Percentiles rank a stretch among this genome's conserved stretches.
Conservation (phyloP, 2,113 vertebrate genomes). For the Chaetura pelagica region DNA sequence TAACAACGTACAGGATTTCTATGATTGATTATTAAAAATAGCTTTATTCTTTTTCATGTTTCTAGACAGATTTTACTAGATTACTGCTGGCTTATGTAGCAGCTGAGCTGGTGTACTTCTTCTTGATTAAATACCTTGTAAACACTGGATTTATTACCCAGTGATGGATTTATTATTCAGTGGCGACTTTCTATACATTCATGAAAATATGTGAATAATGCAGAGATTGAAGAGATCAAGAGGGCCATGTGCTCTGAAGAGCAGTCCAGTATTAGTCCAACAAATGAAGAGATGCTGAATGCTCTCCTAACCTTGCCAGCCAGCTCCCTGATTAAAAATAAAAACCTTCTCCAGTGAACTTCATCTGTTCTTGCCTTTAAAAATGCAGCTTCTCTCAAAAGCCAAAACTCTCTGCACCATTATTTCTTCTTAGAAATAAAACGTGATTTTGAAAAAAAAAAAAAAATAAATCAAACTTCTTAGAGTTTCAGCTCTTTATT, state of each 20-base stretch:
- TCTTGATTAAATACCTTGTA: conserved; percentile 46
- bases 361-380: background rate
- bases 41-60: background rate
- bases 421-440: background rate
- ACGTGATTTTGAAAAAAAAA: rapidly evolving
- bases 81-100: conserved; percentile 4
- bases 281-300: background rate
- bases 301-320: background rate
- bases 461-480: background rate
- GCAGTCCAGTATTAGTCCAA: background rate
- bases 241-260: conserved; percentile 1
- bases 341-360: background rate
- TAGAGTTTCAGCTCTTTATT: background rate
- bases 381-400: background rate
- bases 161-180: conserved; percentile 49
- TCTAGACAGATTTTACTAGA: conserved; percentile 22
- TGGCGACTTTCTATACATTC: conserved; percentile 23
- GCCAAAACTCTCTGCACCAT: background rate
- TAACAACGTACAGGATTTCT: background rate
- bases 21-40: background rate
- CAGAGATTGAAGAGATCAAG: conserved; percentile 23
- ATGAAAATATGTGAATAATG: conserved; percentile 46
- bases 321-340: background rate
- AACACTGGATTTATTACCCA: conserved; percentile 53
- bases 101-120: background rate